phyloP scores from a whole-genome alignment of 2,113 vertebrate species.

The Percina caprodes region DNA sequence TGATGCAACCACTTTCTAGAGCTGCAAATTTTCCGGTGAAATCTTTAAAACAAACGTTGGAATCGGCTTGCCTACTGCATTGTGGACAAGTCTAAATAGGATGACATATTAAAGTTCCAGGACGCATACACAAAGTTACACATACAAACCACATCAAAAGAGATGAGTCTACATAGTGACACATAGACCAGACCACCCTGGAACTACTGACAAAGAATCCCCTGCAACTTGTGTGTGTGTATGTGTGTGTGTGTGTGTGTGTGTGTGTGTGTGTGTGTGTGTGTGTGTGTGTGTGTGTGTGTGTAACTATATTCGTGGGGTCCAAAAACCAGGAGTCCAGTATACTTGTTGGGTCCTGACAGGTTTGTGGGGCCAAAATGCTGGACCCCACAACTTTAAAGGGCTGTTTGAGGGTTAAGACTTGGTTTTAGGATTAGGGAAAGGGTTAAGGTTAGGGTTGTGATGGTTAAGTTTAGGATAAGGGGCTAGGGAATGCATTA shows the following conservation, averaged over 20 bases:
- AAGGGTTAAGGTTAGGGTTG: too few relatives aligned
- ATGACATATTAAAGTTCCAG: conserved; percentile 17
- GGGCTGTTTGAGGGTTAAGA: too few relatives aligned
- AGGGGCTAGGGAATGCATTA: too few relatives aligned
- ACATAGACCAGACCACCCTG: conserved; percentile 74
- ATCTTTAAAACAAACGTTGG: background rate
- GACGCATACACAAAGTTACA: conserved; percentile 59
- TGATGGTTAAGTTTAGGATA: too few relatives aligned
- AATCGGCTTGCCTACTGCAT: background rate
- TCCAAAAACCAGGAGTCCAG: too few relatives aligned
- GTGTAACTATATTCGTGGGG: too few relatives aligned
- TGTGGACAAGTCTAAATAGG: conserved; percentile 1
- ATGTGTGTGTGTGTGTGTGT: conserved; percentile 47
- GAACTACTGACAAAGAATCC: conserved; percentile 62
- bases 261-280: conserved; percentile 50
- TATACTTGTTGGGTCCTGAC: too few relatives aligned
- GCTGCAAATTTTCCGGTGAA: background rate
- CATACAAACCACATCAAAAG: conserved; percentile 62
- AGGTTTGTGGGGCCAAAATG: too few relatives aligned
- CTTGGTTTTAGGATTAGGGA: too few relatives aligned
- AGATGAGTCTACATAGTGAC: conserved; percentile 56
- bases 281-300: conserved; percentile 26
- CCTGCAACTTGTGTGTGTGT: conserved; percentile 24
- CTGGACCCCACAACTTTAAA: too few relatives aligned
- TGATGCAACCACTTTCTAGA: background rate